Evolutionary conservation across 2,888 invertebrate species (phyloP).

Genomic region (Drosophila suboccidentalis): DNA sequence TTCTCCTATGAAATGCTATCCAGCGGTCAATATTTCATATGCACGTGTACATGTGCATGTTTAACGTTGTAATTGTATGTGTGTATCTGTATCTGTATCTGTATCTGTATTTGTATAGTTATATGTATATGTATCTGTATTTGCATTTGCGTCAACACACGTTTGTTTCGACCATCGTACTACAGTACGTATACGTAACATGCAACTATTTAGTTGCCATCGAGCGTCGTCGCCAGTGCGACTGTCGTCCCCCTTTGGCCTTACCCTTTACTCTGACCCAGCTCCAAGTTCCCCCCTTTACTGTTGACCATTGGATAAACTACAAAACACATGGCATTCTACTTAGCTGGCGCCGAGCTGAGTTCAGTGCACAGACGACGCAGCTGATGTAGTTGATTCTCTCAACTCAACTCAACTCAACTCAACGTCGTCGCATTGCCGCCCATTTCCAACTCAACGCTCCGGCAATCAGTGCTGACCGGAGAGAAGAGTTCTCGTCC

Average conservation of each 20-base stretch:
- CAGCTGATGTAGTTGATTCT: slow-evolving; percentile 49
- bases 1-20: slow-evolving; percentile 46
- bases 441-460: slow-evolving; percentile 36
- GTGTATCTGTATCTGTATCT: slow-evolving; percentile 17
- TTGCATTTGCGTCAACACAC: slow-evolving; percentile 65
- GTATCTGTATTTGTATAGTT: slow-evolving; percentile 19
- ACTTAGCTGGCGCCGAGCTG: slow-evolving; percentile 62
- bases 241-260: slow-evolving; percentile 34
- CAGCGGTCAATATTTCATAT: slow-evolving; percentile 76
- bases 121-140: slow-evolving; percentile 32
- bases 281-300: neutral
- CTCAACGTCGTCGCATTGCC: slow-evolving; percentile 3
- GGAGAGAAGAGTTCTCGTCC: slow-evolving; percentile 10
- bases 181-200: slow-evolving; percentile 81
- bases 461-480: slow-evolving; percentile 57
- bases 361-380: slow-evolving; percentile 67
- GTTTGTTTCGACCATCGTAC: slow-evolving; percentile 36
- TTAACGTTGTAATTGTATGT: slow-evolving; percentile 15
- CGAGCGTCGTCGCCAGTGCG: slow-evolving; percentile 41
- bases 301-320: slow-evolving; percentile 51
- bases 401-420: slow-evolving; percentile 3
- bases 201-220: slow-evolving; percentile 62
- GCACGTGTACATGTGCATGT: slow-evolving; percentile 50
- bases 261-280: neutral
- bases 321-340: slow-evolving; percentile 65